These are phyloP conservation scores for Antheraea yamamai DNA, from an alignment of 2,888 invertebrate genomes.

Conservation along the genomic window DNA sequence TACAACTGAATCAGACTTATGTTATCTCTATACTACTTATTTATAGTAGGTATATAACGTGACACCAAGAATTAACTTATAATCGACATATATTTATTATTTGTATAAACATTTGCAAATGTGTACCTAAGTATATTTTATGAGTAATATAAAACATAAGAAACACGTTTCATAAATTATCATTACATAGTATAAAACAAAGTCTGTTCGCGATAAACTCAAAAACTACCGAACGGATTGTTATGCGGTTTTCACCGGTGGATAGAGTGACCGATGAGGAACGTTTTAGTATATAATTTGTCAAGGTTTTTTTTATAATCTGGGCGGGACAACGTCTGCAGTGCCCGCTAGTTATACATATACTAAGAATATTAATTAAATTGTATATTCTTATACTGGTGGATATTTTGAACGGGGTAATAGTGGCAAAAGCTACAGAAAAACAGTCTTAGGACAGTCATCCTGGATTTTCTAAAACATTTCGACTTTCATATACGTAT, in stretches of 20 bases:
- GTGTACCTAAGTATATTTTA: neutral
- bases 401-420: too few relatives aligned
- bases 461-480: too few relatives aligned
- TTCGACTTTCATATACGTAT: too few relatives aligned
- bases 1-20: conserved; percentile 27
- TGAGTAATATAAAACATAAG: neutral
- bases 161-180: neutral
- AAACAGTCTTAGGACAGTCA: too few relatives aligned
- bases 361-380: neutral
- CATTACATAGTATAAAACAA: neutral
- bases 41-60: neutral
- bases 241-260: too few relatives aligned
- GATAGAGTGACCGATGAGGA: too few relatives aligned
- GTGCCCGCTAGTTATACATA: neutral
- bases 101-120: neutral
- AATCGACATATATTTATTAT: neutral
- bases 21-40: neutral
- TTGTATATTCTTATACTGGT: neutral
- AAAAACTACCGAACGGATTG: too few relatives aligned
- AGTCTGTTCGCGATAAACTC: too few relatives aligned
- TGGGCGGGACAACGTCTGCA: too few relatives aligned
- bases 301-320: too few relatives aligned
- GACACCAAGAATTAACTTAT: neutral
- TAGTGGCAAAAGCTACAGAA: too few relatives aligned
- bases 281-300: too few relatives aligned